Conservation (phyloP, 2,113 vertebrate genomes). For the Brienomyrus longianalis region DNA sequence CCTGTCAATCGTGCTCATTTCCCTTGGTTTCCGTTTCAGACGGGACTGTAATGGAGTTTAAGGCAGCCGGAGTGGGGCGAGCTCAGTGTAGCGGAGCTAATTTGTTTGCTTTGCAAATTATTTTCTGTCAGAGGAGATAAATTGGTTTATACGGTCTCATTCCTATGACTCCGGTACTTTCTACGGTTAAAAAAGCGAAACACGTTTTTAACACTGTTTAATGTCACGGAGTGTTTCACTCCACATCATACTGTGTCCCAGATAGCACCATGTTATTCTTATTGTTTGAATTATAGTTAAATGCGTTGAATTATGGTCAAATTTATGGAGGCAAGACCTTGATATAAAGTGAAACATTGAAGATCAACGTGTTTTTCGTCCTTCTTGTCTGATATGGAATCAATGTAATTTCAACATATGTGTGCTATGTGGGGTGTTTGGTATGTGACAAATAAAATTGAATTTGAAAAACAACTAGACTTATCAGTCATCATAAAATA, state of each 20-base stretch:
- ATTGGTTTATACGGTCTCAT: constrained; percentile 71
- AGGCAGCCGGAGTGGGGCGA: constrained; percentile 50
- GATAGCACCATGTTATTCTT: no score
- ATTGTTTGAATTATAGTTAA: no score
- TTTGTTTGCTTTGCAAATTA: constrained; percentile 97
- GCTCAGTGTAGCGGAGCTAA: constrained; percentile 80
- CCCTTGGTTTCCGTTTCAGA: not conserved
- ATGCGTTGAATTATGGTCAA: no score
- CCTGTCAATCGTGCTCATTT: not conserved
- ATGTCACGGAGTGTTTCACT: not conserved
- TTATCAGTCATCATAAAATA: not conserved
- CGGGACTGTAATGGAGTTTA: constrained; percentile 28
- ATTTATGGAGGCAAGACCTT: no score
- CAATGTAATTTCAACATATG: no score
- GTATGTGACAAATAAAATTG: not conserved
- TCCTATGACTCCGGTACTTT: not conserved
- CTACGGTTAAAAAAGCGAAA: not conserved
- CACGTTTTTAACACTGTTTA: not conserved
- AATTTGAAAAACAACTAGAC: not conserved
- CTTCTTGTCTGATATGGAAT: no score
- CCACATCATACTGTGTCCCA: not conserved
- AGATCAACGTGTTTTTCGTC: no score
- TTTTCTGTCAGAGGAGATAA: constrained; percentile 93
- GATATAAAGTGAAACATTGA: no score
- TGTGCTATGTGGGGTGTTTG: no score